phyloP scores from a whole-genome alignment of 2,797 vertebrate genomes.

The Spea hammondii region DNA sequence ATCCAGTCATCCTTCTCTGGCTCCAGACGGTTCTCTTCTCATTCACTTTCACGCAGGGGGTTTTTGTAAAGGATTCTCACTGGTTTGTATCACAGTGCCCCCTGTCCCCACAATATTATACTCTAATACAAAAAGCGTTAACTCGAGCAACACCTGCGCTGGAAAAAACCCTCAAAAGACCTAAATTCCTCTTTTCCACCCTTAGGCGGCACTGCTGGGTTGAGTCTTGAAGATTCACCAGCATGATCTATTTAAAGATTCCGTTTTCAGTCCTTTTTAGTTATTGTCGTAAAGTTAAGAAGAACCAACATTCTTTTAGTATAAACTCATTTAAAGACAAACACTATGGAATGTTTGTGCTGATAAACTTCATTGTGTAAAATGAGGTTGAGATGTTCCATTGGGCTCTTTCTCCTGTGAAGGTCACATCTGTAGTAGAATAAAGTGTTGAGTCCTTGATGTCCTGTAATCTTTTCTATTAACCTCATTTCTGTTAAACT shows the following conservation, averaged over 20 bases:
- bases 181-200: constrained; percentile 8
- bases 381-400: too few species aligned
- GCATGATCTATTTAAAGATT: background rate
- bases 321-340: too few species aligned
- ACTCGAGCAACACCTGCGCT: background rate
- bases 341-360: too few species aligned
- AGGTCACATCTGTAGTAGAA: too few species aligned
- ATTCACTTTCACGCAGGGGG: constrained; percentile 44
- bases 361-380: too few species aligned
- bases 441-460: too few species aligned
- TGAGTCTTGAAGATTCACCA: background rate
- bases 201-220: background rate
- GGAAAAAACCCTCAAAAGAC: background rate
- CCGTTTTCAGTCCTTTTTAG: background rate
- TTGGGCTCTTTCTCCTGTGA: too few species aligned
- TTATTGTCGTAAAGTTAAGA: too few species aligned
- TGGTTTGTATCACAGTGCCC: constrained; percentile 78
- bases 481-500: too few species aligned
- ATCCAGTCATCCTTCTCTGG: background rate
- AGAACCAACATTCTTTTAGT: too few species aligned
- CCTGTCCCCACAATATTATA: constrained; percentile 85
- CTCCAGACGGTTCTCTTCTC: background rate
- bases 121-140: constrained; percentile 78
- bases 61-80: constrained; percentile 84
- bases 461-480: too few species aligned